Conservation (phyloP, 2,888 invertebrate genomes). For the Actias luna region DNA sequence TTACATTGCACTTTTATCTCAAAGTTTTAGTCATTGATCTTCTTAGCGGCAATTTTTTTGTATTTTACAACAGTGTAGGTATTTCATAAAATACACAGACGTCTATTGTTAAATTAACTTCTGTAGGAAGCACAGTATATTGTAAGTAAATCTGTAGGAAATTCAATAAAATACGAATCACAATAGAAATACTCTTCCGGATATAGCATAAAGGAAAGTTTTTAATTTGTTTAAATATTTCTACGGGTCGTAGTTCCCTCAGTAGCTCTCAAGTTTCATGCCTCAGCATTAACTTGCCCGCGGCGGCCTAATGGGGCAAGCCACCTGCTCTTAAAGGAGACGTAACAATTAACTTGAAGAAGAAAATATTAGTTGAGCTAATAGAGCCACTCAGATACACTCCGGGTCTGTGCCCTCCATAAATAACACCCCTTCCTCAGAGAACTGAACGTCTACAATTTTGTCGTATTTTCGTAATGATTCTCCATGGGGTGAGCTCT, state of each 20-base stretch:
- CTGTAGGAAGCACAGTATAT: slow-evolving; percentile 9
- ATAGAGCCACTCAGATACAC: slow-evolving; percentile 76
- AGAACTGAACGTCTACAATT: slow-evolving; percentile 63
- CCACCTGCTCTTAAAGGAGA: slow-evolving; percentile 78
- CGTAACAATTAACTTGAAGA: slow-evolving; percentile 79
- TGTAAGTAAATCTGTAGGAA: slow-evolving; percentile 44
- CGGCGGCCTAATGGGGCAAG: slow-evolving; percentile 71
- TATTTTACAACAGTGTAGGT: not conserved
- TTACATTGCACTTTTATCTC: too few species aligned
- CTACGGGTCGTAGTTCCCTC: slow-evolving; percentile 56
- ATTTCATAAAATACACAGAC: not conserved
- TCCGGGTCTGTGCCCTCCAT: slow-evolving; percentile 65
- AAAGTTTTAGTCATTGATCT: not conserved
- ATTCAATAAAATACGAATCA: slow-evolving; percentile 62
- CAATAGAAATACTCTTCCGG: slow-evolving; percentile 59
- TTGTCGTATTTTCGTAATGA: slow-evolving; percentile 75
- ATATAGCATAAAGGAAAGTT: slow-evolving; percentile 72
- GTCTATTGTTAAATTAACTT: not conserved
- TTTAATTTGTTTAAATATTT: slow-evolving; percentile 81
- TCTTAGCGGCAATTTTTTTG: not conserved
- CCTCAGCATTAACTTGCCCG: slow-evolving; percentile 62
- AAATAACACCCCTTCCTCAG: slow-evolving; percentile 72
- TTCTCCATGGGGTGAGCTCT: slow-evolving; percentile 60
- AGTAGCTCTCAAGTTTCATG: slow-evolving; percentile 67
- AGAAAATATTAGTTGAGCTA: slow-evolving; percentile 79